A percentile compares a stretch with the other conserved stretches of the same genome.
Conservation (phyloP, 2,888 invertebrate species). For the Anoplius nigerrimus region DNA sequence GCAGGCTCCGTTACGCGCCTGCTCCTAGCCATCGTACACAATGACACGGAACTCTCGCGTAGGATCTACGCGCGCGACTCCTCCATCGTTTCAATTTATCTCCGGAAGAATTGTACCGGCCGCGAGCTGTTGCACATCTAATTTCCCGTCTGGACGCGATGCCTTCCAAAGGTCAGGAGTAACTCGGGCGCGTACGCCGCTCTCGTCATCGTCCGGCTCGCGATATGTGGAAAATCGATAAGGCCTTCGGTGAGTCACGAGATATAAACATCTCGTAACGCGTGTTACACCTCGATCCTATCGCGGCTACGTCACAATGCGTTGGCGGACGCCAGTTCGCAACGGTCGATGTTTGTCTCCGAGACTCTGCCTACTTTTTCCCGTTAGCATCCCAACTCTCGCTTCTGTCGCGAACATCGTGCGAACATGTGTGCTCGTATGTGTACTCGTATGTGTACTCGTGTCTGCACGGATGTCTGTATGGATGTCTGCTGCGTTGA, state of each 20-base stretch:
- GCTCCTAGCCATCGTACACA: background rate
- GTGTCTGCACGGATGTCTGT: constrained; percentile 9
- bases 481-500: constrained; percentile 9
- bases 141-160: background rate
- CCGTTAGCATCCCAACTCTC: background rate
- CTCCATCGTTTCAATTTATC: too few species aligned
- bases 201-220: constrained; percentile 3
- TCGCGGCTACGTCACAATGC: background rate
- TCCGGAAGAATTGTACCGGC: too few species aligned
- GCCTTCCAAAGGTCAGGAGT: background rate
- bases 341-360: background rate
- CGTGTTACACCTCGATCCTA: constrained; percentile 17
- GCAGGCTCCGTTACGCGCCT: too few species aligned
- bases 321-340: background rate
- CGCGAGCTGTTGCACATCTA: too few species aligned
- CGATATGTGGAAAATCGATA: constrained; percentile 38
- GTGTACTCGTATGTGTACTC: background rate
- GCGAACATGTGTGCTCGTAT: constrained; percentile 16
- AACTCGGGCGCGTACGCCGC: background rate
- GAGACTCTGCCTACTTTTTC: background rate
- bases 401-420: too few species aligned
- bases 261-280: constrained; percentile 36
- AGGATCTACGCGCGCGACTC: too few species aligned
- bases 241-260: constrained; percentile 35
- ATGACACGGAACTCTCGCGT: background rate